Evolutionary conservation across 2,113 vertebrate genomes (phyloP).

Genomic region (Anthoscopus minutus): DNA sequence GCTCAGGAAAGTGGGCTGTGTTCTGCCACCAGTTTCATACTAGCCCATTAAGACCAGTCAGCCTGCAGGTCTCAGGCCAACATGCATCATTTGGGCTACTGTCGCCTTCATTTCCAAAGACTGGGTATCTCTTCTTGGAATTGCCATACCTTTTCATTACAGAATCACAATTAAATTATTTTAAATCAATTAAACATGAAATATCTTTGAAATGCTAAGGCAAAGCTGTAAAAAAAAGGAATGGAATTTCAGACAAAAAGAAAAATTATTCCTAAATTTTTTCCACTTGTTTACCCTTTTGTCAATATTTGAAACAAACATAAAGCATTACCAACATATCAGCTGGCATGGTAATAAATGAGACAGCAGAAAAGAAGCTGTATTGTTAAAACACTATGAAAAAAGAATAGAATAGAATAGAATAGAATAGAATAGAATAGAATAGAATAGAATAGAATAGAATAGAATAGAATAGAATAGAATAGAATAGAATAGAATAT

Average conservation of each 20-base stretch:
- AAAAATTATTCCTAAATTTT: neutral
- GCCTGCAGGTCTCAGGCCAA: neutral
- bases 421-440: too few relatives aligned
- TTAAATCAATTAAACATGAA: neutral
- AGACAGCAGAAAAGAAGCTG: neutral
- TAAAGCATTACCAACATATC: neutral
- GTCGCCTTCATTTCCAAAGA: neutral
- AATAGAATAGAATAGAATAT: neutral
- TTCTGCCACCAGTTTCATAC: rapidly evolving
- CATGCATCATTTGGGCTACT: neutral
- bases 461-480: too few relatives aligned
- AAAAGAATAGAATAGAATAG: too few relatives aligned
- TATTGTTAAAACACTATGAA: neutral
- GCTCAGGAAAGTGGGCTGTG: neutral
- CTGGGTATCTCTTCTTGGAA: neutral
- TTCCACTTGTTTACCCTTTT: neutral
- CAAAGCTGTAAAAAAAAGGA: neutral
- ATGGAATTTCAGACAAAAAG: neutral
- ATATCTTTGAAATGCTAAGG: neutral
- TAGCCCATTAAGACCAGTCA: neutral
- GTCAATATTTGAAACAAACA: neutral
- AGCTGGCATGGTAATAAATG: neutral
- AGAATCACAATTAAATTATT: neutral
- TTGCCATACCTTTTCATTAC: neutral
- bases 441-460: too few relatives aligned